Evolutionary conservation across 1,140 invertebrate genomes (phyloP).

Genomic region (Drosophila sp.): DNA sequence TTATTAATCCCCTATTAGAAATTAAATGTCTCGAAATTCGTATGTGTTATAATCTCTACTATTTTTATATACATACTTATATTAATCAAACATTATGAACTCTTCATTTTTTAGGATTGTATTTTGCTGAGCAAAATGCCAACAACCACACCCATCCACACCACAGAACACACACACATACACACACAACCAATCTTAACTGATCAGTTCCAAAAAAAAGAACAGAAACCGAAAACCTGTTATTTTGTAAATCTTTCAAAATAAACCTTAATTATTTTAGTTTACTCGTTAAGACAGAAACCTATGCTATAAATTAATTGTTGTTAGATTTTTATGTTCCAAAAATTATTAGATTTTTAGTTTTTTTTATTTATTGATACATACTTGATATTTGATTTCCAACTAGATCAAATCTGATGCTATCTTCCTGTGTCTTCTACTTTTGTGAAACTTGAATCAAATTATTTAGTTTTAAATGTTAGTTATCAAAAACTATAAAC

Average conservation of each 20-base stretch:
- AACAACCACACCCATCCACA: constrained; percentile 45
- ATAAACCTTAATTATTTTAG: constrained; percentile 19
- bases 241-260: constrained; percentile 42
- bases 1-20: not conserved
- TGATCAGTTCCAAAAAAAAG: constrained; percentile 23
- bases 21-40: not conserved
- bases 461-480: constrained; percentile 10
- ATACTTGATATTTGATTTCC: constrained; percentile 24
- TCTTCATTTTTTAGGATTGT: constrained; percentile 52
- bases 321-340: constrained; percentile 71
- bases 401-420: constrained; percentile 67
- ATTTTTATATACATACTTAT: constrained; percentile 20
- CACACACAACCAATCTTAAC: constrained; percentile 36
- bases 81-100: constrained; percentile 42
- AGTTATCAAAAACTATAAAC: constrained; percentile 34
- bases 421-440: constrained; percentile 67
- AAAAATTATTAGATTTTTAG: constrained; percentile 4
- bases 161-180: constrained; percentile 43
- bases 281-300: not conserved
- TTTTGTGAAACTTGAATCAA: constrained; percentile 14
- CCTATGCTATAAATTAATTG: constrained; percentile 35
- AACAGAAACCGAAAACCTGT: constrained; percentile 39
- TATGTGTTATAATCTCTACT: not conserved
- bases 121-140: constrained; percentile 58
- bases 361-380: constrained; percentile 13